A percentile compares a stretch with the other conserved stretches of the same genome.
Evolutionary conservation across 1,140 invertebrate genomes (phyloP).

Genomic region (Cardiocondyla obscurior): DNA sequence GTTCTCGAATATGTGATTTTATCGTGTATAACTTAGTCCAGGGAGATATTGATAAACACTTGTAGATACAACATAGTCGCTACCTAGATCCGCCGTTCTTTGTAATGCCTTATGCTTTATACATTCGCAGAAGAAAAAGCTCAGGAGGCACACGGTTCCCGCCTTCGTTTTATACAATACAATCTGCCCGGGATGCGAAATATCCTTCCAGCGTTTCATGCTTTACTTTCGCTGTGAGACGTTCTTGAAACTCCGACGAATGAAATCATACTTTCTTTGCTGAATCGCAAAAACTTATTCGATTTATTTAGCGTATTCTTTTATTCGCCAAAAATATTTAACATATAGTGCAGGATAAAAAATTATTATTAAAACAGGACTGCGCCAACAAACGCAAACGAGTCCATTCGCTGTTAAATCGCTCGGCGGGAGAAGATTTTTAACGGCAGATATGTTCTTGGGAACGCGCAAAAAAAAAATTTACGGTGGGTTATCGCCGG

Average conservation of each 20-base stretch:
- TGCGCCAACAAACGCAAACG: neutral
- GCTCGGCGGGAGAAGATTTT: neutral
- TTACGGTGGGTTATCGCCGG: neutral
- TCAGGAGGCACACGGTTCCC: neutral
- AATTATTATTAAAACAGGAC: neutral
- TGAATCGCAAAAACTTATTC: neutral
- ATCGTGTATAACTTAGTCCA: slow-evolving; percentile 42
- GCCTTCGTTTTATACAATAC: slow-evolving; percentile 7
- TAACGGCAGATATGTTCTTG: slow-evolving; percentile 2
- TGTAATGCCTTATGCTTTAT: slow-evolving; percentile 50
- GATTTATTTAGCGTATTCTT: neutral
- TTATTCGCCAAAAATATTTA: neutral
- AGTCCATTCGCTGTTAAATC: neutral
- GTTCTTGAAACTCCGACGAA: neutral
- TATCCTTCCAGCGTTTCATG: neutral
- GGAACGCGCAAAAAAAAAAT: neutral
- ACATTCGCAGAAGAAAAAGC: slow-evolving; percentile 19
- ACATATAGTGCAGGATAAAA: neutral
- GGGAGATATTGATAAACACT: slow-evolving; percentile 55
- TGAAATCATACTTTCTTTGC: neutral
- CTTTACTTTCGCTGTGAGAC: neutral
- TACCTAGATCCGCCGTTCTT: slow-evolving; percentile 18
- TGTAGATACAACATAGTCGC: slow-evolving; percentile 47
- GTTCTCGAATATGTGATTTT: slow-evolving; percentile 52
- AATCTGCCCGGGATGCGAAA: slow-evolving; percentile 30